Base-by-base conservation (phyloP, 1,140 invertebrate species). In the Ceratina japonica region DNA sequence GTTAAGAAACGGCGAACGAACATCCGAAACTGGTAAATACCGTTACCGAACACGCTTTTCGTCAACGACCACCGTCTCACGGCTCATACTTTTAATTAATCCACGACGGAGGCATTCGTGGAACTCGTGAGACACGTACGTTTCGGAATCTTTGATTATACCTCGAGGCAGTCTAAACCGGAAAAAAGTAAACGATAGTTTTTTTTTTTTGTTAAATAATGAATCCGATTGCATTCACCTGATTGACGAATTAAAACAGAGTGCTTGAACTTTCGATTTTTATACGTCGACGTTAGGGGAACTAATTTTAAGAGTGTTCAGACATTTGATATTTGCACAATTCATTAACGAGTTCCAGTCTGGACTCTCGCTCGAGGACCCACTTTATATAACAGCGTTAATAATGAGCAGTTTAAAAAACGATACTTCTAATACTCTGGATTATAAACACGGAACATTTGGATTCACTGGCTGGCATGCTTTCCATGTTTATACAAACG, bases 21-120 rank as follows among this genome's bases (percentile, higher is more conserved):
- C 77, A 22, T 24, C 52, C 78, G 52, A 85, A 85, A 84, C 82
- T 69, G 78, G 79, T 74, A 81, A 68, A 56, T 85, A 85, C 82
- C 83, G 83, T 85, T 84, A 74, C 54, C 2, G 69, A 69, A 77
- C 69, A 77, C 44, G 27, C 44, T 61, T 85, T 70, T 75, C 51
- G 71, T 24, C 27, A 51, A 20, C 58, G 27, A 54, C 27, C 37
- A 7, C 22, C 56, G 31, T 51, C 27, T 63, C 27, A 83, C 56
- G 31, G 37, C 27, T 63, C 27, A 83, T 72, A 44, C 37, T 59
- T 66, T 68, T 72, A 80, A 84, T 83, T 73, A 62, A 56, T 22
- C 5, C 10, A 65, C 27, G 37, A 18, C 10, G 18, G 22, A 27
- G 65, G 22, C 27, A 66, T 49, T 8, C 15, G 22, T 51, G 63